A percentile compares a stretch with the other conserved stretches of the same genome.
These are phyloP conservation scores for Caerostris darwini DNA, from an alignment of 1,140 invertebrate species.

Conservation along the genomic window DNA sequence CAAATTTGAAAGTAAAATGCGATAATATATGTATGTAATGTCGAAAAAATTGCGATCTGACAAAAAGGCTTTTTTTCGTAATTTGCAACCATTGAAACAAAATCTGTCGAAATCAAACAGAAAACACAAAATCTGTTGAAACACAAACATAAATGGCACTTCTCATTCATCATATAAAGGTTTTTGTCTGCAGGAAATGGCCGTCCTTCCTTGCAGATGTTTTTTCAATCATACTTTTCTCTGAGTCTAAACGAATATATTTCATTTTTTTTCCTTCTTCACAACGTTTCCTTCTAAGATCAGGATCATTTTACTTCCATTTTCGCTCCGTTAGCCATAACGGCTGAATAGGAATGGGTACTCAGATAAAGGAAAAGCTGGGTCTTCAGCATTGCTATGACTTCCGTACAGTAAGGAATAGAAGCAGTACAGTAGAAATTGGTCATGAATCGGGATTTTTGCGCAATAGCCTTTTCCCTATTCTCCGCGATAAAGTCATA, in stretches of 20 bases:
- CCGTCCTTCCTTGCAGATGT: neutral
- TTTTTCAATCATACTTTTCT: neutral
- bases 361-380: constrained; percentile 9
- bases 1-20: too few species aligned
- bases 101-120: too few species aligned
- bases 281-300: neutral
- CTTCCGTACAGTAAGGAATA: neutral
- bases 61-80: too few species aligned
- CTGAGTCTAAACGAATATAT: too few species aligned
- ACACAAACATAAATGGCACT: too few species aligned
- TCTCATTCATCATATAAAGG: too few species aligned
- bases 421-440: neutral
- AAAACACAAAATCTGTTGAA: too few species aligned
- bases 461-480: neutral
- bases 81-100: too few species aligned
- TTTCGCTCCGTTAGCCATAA: constrained; percentile 45
- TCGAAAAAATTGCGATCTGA: too few species aligned
- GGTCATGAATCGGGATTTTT: constrained; percentile 32
- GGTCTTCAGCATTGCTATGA: constrained; percentile 22
- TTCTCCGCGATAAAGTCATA: neutral
- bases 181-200: neutral
- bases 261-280: neutral
- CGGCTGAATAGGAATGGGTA: constrained; percentile 12
- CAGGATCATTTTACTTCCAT: neutral
- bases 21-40: too few species aligned